Conservation (phyloP, 2,113 vertebrate genomes). For the Toxostoma redivivum region DNA sequence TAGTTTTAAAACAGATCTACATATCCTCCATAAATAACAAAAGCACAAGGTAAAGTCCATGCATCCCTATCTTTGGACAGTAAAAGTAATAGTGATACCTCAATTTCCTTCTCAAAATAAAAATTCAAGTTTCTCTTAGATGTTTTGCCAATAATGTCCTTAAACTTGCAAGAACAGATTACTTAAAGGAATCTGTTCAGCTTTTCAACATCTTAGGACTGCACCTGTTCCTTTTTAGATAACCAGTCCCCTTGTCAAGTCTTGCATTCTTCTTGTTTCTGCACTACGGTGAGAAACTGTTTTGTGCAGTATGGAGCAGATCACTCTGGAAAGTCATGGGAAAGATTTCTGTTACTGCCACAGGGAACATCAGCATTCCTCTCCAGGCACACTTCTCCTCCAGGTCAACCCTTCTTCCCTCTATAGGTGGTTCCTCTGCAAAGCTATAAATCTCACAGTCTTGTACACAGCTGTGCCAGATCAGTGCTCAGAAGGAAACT, state of each 20-base stretch:
- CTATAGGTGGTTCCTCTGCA: neutral
- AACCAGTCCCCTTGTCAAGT: neutral
- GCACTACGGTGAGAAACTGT: neutral
- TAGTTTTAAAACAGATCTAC: neutral
- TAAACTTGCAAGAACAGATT: neutral
- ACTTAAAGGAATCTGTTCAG: neutral
- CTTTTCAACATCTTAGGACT: neutral
- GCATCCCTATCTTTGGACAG: neutral
- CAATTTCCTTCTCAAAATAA: neutral
- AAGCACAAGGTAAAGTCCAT: neutral
- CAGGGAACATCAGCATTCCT: neutral
- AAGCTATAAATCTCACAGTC: neutral
- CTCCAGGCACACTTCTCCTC: neutral
- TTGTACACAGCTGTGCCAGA: fast-evolving
- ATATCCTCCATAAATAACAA: neutral
- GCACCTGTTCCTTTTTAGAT: conserved; percentile 28
- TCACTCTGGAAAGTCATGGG: neutral
- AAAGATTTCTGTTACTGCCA: neutral
- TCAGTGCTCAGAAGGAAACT: neutral
- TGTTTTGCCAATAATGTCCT: neutral
- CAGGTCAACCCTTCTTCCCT: neutral
- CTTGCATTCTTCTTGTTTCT: neutral
- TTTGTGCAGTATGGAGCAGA: neutral
- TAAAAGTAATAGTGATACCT: neutral
- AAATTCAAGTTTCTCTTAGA: neutral